These are phyloP conservation scores for Spea multiplicata DNA, from an alignment of 2,113 vertebrate species.

Conservation along the genomic window DNA sequence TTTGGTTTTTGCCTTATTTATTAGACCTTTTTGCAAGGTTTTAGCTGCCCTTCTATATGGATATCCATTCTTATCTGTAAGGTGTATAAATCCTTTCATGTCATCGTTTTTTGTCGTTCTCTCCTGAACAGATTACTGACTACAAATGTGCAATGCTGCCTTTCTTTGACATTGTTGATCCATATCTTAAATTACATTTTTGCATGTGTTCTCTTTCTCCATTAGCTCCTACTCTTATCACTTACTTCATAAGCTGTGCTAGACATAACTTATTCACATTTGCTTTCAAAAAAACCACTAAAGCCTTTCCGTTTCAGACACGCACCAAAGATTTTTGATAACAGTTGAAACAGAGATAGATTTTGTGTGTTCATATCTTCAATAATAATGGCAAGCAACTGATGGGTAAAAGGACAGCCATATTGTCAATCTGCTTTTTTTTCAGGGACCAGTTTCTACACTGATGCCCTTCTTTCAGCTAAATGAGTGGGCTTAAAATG, in stretches of 20 bases:
- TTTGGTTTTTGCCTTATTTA: background rate
- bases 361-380: too few relatives aligned
- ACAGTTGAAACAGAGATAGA: background rate
- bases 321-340: constrained; percentile 13
- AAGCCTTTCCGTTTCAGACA: constrained; percentile 5
- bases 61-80: constrained; percentile 36
- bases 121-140: constrained; percentile 37
- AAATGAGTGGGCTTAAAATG: too few relatives aligned
- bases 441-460: too few relatives aligned
- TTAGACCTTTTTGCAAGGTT: background rate
- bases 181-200: constrained; percentile 47
- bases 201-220: background rate
- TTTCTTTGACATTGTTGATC: constrained; percentile 45
- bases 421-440: too few relatives aligned
- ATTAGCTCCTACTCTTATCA: constrained; percentile 19
- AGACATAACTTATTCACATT: constrained; percentile 18
- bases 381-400: too few relatives aligned
- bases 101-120: constrained; percentile 26
- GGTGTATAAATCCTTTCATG: constrained; percentile 43
- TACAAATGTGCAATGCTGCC: constrained; percentile 24
- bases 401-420: too few relatives aligned
- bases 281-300: constrained; percentile 5
- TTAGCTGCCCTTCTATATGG: constrained; percentile 10
- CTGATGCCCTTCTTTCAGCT: too few relatives aligned
- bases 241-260: constrained; percentile 24